Evolutionary conservation across 2,797 vertebrate species (phyloP).

Genomic region (Ctenopoma kingsleyae): DNA sequence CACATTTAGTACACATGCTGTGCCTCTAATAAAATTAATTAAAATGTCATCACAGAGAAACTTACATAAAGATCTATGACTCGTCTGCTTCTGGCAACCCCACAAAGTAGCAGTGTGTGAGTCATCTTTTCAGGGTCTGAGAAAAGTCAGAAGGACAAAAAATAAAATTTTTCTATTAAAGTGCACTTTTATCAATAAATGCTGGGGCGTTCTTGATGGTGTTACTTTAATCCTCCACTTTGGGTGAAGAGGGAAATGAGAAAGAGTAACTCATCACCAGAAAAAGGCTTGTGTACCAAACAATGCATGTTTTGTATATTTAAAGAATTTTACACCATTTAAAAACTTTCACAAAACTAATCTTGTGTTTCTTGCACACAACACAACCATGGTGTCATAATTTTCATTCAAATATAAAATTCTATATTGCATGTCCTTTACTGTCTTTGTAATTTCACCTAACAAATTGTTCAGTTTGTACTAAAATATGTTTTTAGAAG

Average conservation of each 20-base stretch:
- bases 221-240: constrained; percentile 35
- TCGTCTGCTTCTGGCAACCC: constrained; percentile 29
- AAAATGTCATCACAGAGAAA: constrained; percentile 27
- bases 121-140: constrained; percentile 33
- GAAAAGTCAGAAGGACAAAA: constrained; percentile 18
- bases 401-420: background rate
- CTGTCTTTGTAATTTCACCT: background rate
- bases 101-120: constrained; percentile 30
- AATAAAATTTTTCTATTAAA: constrained; percentile 10
- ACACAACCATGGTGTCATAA: background rate
- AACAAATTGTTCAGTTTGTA: background rate
- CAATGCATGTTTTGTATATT: background rate
- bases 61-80: constrained; percentile 49
- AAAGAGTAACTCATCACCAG: constrained; percentile 11
- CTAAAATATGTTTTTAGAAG: background rate
- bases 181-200: constrained; percentile 41
- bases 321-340: background rate
- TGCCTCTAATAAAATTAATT: constrained; percentile 21
- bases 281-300: constrained; percentile 21
- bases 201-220: constrained; percentile 22
- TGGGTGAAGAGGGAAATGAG: constrained; percentile 20
- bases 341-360: background rate
- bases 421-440: background rate
- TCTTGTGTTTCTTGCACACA: background rate
- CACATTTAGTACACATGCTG: constrained; percentile 22